A percentile compares a stretch with the other conserved stretches of the same genome.
These are phyloP conservation scores for Carterocephalus palaemon DNA, from an alignment of 2,888 invertebrate genomes.

Conservation along the genomic window DNA sequence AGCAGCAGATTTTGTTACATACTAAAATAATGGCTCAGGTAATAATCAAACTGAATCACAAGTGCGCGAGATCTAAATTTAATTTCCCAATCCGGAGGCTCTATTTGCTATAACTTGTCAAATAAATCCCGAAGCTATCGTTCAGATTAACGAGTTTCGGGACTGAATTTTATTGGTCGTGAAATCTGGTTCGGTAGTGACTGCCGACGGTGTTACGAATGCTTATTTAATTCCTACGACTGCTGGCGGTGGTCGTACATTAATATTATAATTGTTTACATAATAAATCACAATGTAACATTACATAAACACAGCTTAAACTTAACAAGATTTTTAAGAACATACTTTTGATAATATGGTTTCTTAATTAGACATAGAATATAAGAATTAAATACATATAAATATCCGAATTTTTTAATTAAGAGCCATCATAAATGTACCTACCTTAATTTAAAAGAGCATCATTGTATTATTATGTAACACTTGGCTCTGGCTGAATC, in stretches of 20 bases:
- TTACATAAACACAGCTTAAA: too few relatives aligned
- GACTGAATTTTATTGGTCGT: constrained; percentile 49
- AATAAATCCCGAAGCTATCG: constrained; percentile 50
- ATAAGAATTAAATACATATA: too few relatives aligned
- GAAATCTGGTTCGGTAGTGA: constrained; percentile 36
- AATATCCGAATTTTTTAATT: too few relatives aligned
- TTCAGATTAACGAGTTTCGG: constrained; percentile 43
- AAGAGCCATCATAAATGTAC: not conserved
- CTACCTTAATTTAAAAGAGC: not conserved
- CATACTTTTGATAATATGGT: too few relatives aligned
- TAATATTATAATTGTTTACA: too few relatives aligned
- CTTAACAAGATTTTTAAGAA: too few relatives aligned
- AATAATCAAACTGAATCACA: constrained; percentile 27
- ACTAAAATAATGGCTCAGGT: constrained; percentile 2
- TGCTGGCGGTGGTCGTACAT: not conserved
- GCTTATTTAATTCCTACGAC: constrained; percentile 29
- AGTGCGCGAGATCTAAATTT: constrained; percentile 43
- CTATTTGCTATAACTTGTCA: constrained; percentile 55
- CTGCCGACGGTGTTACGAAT: constrained; percentile 28
- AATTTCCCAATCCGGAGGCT: constrained; percentile 47
- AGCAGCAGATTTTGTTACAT: not conserved
- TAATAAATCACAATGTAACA: too few relatives aligned
- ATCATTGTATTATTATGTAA: too few relatives aligned
- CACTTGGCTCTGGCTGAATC: too few relatives aligned
- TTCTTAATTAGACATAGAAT: too few relatives aligned